Base-by-base conservation (phyloP, 2,888 invertebrate species). In the Drosophila paucipuncta region DNA sequence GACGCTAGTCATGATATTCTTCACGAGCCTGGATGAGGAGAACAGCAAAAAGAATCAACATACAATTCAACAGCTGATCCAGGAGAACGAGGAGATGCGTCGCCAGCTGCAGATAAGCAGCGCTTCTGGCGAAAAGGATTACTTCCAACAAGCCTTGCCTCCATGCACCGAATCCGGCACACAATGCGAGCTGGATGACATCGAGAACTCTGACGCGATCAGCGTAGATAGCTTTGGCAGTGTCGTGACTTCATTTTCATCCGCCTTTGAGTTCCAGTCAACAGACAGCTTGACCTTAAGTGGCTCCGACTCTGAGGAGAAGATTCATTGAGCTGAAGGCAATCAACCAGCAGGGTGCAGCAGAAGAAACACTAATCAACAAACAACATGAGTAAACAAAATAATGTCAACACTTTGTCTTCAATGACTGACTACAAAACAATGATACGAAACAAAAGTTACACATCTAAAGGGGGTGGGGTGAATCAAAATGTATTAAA, bases 51-150 rank as follows among this genome's bases (percentile, higher is more conserved):
- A 71, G 3, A 85, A 85, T 43, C 76, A 74, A n/a, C 55, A 33
- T 7, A 52, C 73, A 5, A 88, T 87, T 1, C n/a, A 64, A 0
- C 58, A 73, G 31, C 64, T 90, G 33, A 3, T 31, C 7, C 47
- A 31, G 11, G 86, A 90, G 47, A 87, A 90, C 16, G 72, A 74
- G 9, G 28, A 68, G 54, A 54, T 87, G 58, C 89, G 87, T 1
- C 63, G 72, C 9, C 64, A 80, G 50, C 58, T 87, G 33, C 86
- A 90, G 43, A 85, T 88, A 11, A 69, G 73, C 50, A 28, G 6
- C 13, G 25, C 25, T 4, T 1, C 30, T 5, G 25, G 5, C 0
- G 52, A 39, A 47, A 61, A 41, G 18, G 59, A 65, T 10, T 31
- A 1, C 16, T 61, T 80, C 3, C 35, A 49, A n/a, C 78, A 80